A percentile compares a stretch with the other conserved stretches of the same genome.
Conservation (phyloP, 2,888 invertebrate genomes). For the Tuberolachnus salignus region DNA sequence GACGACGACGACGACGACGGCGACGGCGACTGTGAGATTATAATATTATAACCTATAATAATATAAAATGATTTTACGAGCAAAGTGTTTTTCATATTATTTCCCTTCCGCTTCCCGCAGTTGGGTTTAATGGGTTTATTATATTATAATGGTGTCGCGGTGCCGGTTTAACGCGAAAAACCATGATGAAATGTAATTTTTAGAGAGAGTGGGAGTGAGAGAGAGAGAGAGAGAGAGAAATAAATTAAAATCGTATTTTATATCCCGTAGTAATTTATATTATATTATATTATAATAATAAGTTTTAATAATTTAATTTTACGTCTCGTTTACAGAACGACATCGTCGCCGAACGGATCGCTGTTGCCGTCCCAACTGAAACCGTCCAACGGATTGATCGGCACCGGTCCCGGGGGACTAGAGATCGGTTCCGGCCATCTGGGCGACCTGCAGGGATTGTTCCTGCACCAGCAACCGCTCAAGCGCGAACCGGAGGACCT, state of each 20-base stretch:
- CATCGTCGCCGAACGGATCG: conserved; percentile 54
- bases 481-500: conserved; percentile 84
- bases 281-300: background rate
- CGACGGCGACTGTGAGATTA: background rate
- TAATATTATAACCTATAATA: background rate
- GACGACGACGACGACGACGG: background rate
- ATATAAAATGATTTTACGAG: conserved; percentile 24
- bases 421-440: conserved; percentile 65
- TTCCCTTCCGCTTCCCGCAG: background rate
- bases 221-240: too few species aligned
- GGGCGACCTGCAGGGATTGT: conserved; percentile 66
- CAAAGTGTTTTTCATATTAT: background rate
- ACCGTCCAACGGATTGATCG: conserved; percentile 74
- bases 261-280: background rate
- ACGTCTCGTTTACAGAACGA: conserved; percentile 57
- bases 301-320: background rate
- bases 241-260: too few species aligned
- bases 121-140: background rate
- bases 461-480: conserved; percentile 68
- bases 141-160: too few species aligned
- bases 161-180: too few species aligned
- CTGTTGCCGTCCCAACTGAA: conserved; percentile 67
- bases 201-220: too few species aligned
- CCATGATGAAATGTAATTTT: too few species aligned
- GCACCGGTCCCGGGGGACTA: conserved; percentile 69